Evolutionary conservation across 2,888 invertebrate genomes (phyloP).

Genomic region (Tachina fera): DNA sequence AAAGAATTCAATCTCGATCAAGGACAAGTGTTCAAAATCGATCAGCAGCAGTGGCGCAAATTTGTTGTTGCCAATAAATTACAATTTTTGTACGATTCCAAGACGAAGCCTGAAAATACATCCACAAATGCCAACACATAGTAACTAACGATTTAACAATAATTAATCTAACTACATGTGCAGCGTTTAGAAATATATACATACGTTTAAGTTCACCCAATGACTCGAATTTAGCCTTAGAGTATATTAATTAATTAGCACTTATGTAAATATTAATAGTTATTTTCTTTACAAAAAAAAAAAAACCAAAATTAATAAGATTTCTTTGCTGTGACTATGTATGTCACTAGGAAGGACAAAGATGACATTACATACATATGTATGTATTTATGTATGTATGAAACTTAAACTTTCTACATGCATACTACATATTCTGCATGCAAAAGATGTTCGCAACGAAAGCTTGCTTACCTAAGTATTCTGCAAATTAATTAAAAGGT

Average conservation of each 20-base stretch:
- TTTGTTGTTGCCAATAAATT: slow-evolving; percentile 77
- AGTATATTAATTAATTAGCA: slow-evolving; percentile 81
- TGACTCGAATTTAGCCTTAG: slow-evolving; percentile 79
- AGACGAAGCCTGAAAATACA: slow-evolving; percentile 65
- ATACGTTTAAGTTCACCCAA: slow-evolving; percentile 74
- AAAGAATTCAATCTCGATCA: slow-evolving; percentile 77
- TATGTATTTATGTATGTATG: no score
- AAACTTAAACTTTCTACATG: slow-evolving; percentile 21
- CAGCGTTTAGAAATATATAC: slow-evolving; percentile 76
- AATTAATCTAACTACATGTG: slow-evolving; percentile 75
- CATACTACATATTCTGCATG: slow-evolving; percentile 53
- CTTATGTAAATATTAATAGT: slow-evolving; percentile 80
- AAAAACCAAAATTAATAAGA: slow-evolving; percentile 75
- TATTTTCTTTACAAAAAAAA: slow-evolving; percentile 76
- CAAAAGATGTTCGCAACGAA: slow-evolving; percentile 74
- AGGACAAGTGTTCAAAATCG: slow-evolving; percentile 77
- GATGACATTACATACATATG: slow-evolving; percentile 36
- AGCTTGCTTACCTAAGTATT: slow-evolving; percentile 78
- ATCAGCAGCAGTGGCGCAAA: slow-evolving; percentile 74
- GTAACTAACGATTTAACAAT: slow-evolving; percentile 34
- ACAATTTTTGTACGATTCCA: slow-evolving; percentile 76
- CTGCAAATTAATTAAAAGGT: slow-evolving; percentile 73
- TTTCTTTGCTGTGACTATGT: slow-evolving; percentile 81
- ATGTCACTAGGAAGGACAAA: slow-evolving; percentile 77
- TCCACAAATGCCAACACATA: slow-evolving; percentile 28